Conservation (phyloP, 2,888 invertebrate genomes). For the Clostera curtula region DNA sequence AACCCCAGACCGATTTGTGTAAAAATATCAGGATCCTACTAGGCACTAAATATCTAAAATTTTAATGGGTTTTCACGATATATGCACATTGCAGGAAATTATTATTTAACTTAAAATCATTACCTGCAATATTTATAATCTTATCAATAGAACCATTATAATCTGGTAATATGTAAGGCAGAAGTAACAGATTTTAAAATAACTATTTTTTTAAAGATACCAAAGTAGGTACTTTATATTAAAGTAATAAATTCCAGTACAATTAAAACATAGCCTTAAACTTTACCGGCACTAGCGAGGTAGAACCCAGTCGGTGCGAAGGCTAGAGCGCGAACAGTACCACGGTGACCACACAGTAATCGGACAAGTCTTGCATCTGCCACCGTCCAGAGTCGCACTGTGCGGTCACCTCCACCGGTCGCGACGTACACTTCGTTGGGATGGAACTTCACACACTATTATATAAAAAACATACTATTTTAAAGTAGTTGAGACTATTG, state of each 20-base stretch:
- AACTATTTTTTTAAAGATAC: too few species aligned
- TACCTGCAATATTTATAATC: too few species aligned
- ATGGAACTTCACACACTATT: conserved; percentile 90
- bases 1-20: too few species aligned
- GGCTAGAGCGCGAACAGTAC: conserved; percentile 82
- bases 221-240: not conserved
- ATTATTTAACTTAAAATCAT: too few species aligned
- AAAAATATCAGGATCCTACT: too few species aligned
- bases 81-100: too few species aligned
- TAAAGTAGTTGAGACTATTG: not conserved
- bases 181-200: too few species aligned
- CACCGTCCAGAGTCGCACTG: conserved; percentile 90
- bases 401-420: conserved; percentile 92
- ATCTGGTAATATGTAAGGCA: too few species aligned
- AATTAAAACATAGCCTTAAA: not conserved
- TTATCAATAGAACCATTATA: too few species aligned
- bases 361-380: conserved; percentile 88
- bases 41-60: too few species aligned
- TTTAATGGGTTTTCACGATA: too few species aligned
- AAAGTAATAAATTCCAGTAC: not conserved
- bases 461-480: conserved; percentile 3
- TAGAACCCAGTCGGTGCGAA: conserved; percentile 91
- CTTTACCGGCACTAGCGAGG: conserved; percentile 86
- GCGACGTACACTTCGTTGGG: conserved; percentile 93
- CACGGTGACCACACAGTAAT: conserved; percentile 85